phyloP scores from a whole-genome alignment of 1,140 invertebrate genomes.

The Tetragonula clypearis region DNA sequence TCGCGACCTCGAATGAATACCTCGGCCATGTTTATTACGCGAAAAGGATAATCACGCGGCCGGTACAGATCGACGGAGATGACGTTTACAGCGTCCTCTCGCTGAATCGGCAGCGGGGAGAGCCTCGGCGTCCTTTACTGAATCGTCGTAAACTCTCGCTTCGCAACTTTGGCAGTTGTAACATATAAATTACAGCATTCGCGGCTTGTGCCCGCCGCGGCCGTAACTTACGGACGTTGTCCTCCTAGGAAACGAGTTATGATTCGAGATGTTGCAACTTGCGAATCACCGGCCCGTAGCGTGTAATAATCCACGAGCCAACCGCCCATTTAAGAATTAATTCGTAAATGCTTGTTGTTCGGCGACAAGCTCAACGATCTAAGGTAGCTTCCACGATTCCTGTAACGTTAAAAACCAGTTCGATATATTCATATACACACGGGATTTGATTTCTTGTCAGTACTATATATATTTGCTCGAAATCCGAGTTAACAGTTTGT shows the following conservation, averaged over 20 bases:
- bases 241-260: conserved; percentile 54
- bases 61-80: conserved; percentile 22
- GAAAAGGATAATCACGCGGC: conserved; percentile 52
- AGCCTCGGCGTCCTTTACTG: neutral
- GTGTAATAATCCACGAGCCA: conserved; percentile 9
- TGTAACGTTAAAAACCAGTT: neutral
- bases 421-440: no score
- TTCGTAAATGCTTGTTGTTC: neutral
- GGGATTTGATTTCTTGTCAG: no score
- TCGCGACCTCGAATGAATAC: conserved; percentile 32
- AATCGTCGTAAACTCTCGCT: conserved; percentile 47
- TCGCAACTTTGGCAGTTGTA: conserved; percentile 64
- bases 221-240: conserved; percentile 57
- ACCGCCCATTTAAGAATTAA: conserved; percentile 19
- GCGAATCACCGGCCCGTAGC: conserved; percentile 19
- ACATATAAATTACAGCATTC: conserved; percentile 63
- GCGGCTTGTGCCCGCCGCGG: conserved; percentile 21
- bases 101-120: neutral
- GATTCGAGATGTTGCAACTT: conserved; percentile 44
- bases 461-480: no score
- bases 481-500: no score
- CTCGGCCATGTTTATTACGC: conserved; percentile 36
- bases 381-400: neutral
- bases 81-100: conserved; percentile 37
- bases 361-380: neutral